Base-by-base conservation (phyloP, 92 coral and sea anemone species). In the Galaxea fascicularis region DNA sequence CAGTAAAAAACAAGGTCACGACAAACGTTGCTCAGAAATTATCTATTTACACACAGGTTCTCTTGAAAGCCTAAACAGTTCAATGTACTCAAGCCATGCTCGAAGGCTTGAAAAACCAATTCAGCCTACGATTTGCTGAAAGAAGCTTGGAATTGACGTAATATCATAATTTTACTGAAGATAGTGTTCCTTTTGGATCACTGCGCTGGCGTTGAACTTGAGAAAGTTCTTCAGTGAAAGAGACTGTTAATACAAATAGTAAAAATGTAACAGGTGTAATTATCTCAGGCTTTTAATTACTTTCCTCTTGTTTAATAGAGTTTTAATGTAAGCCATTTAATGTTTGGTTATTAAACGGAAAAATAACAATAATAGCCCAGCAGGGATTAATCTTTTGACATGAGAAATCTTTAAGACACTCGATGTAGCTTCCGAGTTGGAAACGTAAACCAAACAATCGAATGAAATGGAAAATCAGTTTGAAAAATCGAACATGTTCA, bases 261-360 rank as follows among this genome's bases (percentile, higher is more conserved):
- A n/a, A n/a, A n/a, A 1, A 9, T 21, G n/a, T 0, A 29, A 52
- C 84, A 79, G 74, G 74, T 79, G 75, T 17, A 30, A 12, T 28
- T 9, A 47, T 66, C 84, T 22, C 84, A 79, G 75, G 84, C 46
- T 67, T 45, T 57, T 78, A 41, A 27, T 56, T 1, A 72, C 58
- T 51, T 20, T 21, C 21, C 18, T 26, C 35, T 24, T 79, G 58
- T 79, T 63, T 65, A 12, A 47, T 17, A 22, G 60, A 45, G 1
- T 10, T 3, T 44, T 30, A 27, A 28, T 11, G 18, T 29, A 4
- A 16, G 49, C 22, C 59, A 20, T 18, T 15, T 21, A n/a, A 21
- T 1, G 21, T 28, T 20, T 39, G 46, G 30, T 22, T 27, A 28
- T 79, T 51, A 79, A 64, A 21, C 14, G 64, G 39, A 47, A 46